Percentiles rank a stretch among this genome's conserved stretches.
phyloP scores from a whole-genome alignment of 2,797 vertebrate genomes.

The Girardinus metallicus region DNA sequence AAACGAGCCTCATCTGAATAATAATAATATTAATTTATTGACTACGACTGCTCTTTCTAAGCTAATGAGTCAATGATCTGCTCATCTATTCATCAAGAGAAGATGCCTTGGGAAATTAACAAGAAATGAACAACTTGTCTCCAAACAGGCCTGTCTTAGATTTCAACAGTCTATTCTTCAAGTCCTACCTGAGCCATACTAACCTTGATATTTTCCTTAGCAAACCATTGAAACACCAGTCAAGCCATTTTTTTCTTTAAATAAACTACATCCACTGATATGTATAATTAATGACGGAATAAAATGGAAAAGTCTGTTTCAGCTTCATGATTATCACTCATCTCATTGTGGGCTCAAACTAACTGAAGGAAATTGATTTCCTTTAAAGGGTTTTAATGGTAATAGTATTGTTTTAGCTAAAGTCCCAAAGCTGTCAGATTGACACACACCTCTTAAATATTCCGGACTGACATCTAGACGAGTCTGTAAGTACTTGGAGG shows the following conservation, averaged over 20 bases:
- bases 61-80: neutral
- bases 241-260: neutral
- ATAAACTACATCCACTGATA: neutral
- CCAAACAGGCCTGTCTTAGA: neutral
- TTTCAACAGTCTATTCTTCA: neutral
- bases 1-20: too few relatives aligned
- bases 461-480: neutral
- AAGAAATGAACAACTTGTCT: neutral
- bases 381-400: neutral
- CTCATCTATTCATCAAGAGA: neutral
- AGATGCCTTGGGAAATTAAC: neutral
- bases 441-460: neutral
- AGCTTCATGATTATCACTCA: neutral
- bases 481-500: constrained; percentile 3
- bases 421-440: neutral
- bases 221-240: neutral
- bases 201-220: neutral
- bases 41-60: neutral
- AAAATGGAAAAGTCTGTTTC: neutral
- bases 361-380: neutral
- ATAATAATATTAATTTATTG: neutral
- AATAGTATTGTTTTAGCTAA: neutral
- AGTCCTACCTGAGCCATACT: neutral
- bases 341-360: neutral
- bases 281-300: neutral